A percentile compares a stretch with the other conserved stretches of the same genome.
Evolutionary conservation across 2,888 invertebrate genomes (phyloP).

Genomic region (Watsonalla cultraria): DNA sequence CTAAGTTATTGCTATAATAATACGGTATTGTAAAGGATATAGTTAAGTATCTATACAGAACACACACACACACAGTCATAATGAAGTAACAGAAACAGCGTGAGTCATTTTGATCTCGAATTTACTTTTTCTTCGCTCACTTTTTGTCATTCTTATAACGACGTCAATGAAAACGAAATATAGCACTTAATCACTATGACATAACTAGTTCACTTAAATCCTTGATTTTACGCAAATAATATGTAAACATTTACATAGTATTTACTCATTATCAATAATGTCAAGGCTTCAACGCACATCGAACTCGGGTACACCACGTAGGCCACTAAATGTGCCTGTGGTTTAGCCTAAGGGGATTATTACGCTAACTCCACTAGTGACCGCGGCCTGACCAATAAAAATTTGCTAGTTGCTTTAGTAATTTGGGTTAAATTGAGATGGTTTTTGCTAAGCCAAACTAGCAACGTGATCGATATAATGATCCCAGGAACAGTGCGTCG

Average conservation of each 20-base stretch:
- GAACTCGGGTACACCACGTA: constrained; percentile 1
- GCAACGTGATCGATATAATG: constrained; percentile 23
- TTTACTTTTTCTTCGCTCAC: constrained; percentile 1
- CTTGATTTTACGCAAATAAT: not conserved
- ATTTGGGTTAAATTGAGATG: not conserved
- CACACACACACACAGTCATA: not conserved
- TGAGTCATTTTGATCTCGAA: constrained; percentile 4
- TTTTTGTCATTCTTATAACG: constrained; percentile 1
- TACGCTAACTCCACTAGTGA: not conserved
- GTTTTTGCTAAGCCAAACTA: constrained; percentile 1
- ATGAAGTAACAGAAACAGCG: not conserved
- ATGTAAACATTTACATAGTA: not conserved
- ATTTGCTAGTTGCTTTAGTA: not conserved
- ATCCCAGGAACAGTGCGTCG: constrained; percentile 31
- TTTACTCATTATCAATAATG: constrained; percentile 3
- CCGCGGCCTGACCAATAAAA: not conserved
- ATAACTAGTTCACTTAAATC: not conserved
- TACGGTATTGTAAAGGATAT: not conserved
- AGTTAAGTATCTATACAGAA: not conserved
- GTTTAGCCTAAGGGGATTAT: not conserved
- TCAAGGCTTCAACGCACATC: constrained; percentile 1
- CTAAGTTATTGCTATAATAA: too few species aligned
- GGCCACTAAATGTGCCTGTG: not conserved
- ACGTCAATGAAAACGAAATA: not conserved
- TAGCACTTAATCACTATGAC: not conserved